Conservation (phyloP, 2,888 invertebrate genomes). For the Sinelater perroti region DNA sequence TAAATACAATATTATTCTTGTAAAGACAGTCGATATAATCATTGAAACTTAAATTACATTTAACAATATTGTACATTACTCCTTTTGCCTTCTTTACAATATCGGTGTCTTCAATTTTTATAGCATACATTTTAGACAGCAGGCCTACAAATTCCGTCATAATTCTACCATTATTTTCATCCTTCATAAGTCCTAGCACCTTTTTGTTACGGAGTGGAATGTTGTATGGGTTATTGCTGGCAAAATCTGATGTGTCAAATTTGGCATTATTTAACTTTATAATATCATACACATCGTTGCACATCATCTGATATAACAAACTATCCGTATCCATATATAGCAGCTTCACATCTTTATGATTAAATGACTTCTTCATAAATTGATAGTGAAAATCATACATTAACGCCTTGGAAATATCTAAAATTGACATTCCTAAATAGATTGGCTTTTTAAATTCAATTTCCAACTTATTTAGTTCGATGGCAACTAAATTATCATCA, state of each 20-base stretch:
- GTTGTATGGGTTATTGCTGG: constrained; percentile 23
- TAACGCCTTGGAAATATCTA: constrained; percentile 41
- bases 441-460: constrained; percentile 42
- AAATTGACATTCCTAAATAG: constrained; percentile 42
- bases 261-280: constrained; percentile 30
- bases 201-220: constrained; percentile 48
- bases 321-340: constrained; percentile 42
- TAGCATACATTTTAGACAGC: constrained; percentile 44
- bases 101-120: constrained; percentile 40
- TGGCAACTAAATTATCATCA: constrained; percentile 23
- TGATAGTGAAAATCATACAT: constrained; percentile 44
- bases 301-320: constrained; percentile 31
- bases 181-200: constrained; percentile 51
- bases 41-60: too few species aligned
- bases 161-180: constrained; percentile 48
- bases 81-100: constrained; percentile 42
- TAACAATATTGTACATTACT: too few species aligned
- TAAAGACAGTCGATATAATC: too few species aligned
- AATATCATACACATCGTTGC: constrained; percentile 25
- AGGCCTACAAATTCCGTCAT: constrained; percentile 51
- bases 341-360: constrained; percentile 33
- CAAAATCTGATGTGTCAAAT: constrained; percentile 46
- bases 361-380: constrained; percentile 31
- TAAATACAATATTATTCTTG: too few species aligned
- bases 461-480: constrained; percentile 33